These are phyloP conservation scores for Megaceryle torquata DNA, from an alignment of 2,113 vertebrate species.

Conservation along the genomic window DNA sequence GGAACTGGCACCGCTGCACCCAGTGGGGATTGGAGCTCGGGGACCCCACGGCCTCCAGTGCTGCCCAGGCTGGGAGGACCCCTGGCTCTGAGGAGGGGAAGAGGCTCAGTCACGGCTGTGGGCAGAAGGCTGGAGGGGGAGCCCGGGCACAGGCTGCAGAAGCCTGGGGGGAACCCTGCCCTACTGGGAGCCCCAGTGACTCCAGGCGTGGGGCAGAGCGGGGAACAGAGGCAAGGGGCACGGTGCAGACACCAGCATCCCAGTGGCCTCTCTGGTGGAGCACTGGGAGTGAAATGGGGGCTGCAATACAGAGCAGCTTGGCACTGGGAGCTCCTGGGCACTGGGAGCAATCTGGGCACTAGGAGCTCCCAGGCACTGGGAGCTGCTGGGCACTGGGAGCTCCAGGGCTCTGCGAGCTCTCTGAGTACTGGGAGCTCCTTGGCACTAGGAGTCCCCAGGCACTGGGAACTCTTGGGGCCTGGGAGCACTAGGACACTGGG, in stretches of 20 bases:
- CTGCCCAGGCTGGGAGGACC: background rate
- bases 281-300: background rate
- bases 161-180: background rate
- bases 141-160: background rate
- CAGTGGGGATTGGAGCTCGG: too few species aligned
- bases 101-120: background rate
- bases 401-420: background rate
- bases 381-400: background rate
- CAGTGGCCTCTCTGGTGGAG: background rate
- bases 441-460: background rate
- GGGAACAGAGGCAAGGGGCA: background rate
- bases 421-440: background rate
- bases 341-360: background rate
- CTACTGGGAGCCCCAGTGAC: background rate
- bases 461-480: too few species aligned
- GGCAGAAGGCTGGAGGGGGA: background rate
- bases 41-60: too few species aligned
- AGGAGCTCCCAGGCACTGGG: background rate
- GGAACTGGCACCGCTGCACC: too few species aligned
- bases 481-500: background rate
- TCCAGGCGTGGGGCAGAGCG: rapidly evolving
- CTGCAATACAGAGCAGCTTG: background rate
- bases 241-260: background rate
- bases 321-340: background rate
- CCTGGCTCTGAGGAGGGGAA: background rate